Conservation (phyloP, 1,140 invertebrate species). For the Aporrectodea caliginosa region DNA sequence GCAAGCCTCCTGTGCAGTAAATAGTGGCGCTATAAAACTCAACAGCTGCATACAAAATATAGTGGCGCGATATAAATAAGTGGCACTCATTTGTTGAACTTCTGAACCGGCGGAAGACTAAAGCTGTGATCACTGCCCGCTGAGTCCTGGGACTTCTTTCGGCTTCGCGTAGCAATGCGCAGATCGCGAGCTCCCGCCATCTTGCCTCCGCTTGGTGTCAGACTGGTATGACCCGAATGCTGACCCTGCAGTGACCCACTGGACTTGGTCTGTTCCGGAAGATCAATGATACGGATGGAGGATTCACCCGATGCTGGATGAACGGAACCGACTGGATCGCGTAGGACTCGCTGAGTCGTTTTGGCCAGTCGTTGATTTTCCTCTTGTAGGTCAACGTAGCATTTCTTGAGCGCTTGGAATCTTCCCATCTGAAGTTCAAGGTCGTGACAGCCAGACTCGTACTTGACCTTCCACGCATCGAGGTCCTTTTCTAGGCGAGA, state of each 20-base stretch:
- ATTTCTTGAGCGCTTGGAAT: background rate
- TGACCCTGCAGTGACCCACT: background rate
- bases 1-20: no score
- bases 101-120: background rate
- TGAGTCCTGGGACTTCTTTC: background rate
- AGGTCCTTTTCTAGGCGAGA: background rate
- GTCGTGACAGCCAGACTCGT: background rate
- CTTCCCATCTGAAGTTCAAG: background rate
- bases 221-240: no score
- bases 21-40: no score
- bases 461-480: background rate
- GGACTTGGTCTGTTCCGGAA: background rate
- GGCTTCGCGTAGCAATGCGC: background rate
- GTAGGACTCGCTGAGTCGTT: background rate
- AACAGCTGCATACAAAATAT: no score
- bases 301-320: background rate
- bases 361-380: background rate
- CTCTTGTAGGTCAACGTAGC: background rate
- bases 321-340: background rate
- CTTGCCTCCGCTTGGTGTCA: no score
- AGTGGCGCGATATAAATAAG: no score
- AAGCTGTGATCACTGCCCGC: background rate
- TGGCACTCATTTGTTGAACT: background rate
- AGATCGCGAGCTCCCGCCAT: no score
- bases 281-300: no score